A percentile compares a stretch with the other conserved stretches of the same genome.
These are phyloP conservation scores for Nephrotoma guestfalica DNA, from an alignment of 2,888 invertebrate genomes.

Conservation along the genomic window DNA sequence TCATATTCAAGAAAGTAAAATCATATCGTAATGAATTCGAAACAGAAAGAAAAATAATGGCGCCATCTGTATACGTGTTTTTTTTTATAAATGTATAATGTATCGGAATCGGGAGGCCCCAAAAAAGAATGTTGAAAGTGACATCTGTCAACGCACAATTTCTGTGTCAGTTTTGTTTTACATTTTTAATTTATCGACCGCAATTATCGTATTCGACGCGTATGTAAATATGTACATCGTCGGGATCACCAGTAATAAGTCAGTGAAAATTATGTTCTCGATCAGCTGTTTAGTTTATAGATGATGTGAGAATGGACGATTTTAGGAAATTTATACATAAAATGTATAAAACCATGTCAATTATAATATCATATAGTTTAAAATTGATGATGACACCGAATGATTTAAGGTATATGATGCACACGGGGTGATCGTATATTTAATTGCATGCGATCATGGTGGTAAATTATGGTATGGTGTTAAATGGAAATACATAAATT, in stretches of 20 bases:
- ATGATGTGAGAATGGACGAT: not conserved
- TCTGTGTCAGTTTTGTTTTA: not conserved
- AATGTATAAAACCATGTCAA: not conserved
- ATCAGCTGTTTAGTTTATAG: not conserved
- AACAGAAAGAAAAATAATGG: not conserved
- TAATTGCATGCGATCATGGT: not conserved
- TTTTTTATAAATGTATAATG: not conserved
- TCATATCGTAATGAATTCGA: not conserved
- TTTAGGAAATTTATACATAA: not conserved
- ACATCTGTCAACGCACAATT: not conserved
- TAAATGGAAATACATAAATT: not conserved
- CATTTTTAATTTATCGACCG: not conserved
- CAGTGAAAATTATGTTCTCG: not conserved
- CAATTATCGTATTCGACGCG: not conserved
- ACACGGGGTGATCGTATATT: not conserved
- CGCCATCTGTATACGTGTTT: not conserved
- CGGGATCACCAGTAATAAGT: not conserved
- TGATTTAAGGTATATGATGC: not conserved
- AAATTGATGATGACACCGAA: not conserved
- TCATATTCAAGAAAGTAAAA: not conserved
- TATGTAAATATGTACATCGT: not conserved
- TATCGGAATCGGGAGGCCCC: not conserved
- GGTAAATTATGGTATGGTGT: not conserved
- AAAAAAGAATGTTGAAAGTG: not conserved
- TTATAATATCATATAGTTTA: not conserved